phyloP scores from a whole-genome alignment of 2,888 invertebrate genomes.

The Sepioteuthis lessoniana region DNA sequence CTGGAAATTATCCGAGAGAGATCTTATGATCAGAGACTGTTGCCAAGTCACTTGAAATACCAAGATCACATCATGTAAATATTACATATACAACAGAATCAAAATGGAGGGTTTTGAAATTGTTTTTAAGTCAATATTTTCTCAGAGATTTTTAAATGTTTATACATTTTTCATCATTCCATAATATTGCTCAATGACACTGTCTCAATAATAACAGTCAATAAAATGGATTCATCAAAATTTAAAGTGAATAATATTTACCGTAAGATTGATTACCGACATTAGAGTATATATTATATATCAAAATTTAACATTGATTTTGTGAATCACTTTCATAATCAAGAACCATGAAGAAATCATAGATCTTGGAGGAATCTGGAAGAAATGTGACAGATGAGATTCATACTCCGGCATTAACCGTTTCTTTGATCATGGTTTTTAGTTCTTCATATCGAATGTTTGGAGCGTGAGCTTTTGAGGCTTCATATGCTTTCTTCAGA shows the following conservation, averaged over 20 bases:
- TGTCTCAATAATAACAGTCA: background rate
- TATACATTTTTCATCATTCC: too few relatives aligned
- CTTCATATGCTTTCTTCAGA: background rate
- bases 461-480: slow-evolving; percentile 25
- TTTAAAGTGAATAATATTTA: background rate
- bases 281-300: background rate
- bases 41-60: too few relatives aligned
- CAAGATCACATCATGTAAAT: too few relatives aligned
- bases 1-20: too few relatives aligned
- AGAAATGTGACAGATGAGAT: background rate
- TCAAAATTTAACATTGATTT: background rate
- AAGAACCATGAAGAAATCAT: background rate
- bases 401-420: background rate
- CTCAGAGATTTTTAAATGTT: too few relatives aligned
- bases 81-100: too few relatives aligned
- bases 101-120: too few relatives aligned
- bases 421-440: slow-evolving; percentile 34
- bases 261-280: background rate
- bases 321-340: background rate
- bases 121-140: too few relatives aligned
- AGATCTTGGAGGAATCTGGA: background rate
- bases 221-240: background rate
- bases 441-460: slow-evolving; percentile 39
- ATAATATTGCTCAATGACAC: background rate
- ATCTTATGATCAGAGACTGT: too few relatives aligned